phyloP scores from a whole-genome alignment of 1,140 invertebrate species.

The Globodera ellingtonae region DNA sequence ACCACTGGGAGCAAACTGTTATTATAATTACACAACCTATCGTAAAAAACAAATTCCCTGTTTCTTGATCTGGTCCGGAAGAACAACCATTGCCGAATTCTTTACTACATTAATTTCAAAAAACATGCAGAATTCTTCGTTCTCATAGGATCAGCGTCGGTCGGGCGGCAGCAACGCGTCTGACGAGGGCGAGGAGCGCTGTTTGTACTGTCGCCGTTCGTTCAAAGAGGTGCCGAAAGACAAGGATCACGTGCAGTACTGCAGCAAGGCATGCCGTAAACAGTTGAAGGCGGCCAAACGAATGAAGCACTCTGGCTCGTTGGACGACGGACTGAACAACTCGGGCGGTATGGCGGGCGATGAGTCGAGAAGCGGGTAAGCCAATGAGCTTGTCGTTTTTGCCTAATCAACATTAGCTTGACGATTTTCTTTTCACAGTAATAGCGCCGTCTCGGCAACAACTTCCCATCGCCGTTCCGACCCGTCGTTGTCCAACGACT shows the following conservation, averaged over 20 bases:
- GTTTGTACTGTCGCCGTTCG: conserved; percentile 15
- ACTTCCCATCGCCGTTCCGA: conserved; percentile 6
- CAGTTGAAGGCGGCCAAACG: conserved; percentile 8
- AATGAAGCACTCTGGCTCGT: neutral
- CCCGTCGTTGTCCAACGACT: neutral
- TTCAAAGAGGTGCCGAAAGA: conserved; percentile 23
- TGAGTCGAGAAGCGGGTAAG: neutral
- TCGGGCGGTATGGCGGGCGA: neutral
- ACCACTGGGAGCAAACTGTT: neutral
- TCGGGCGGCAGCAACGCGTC: neutral
- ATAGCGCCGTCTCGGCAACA: neutral
- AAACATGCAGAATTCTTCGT: neutral
- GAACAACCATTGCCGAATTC: neutral
- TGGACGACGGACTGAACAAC: neutral
- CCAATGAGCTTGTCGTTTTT: neutral
- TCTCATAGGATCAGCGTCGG: neutral
- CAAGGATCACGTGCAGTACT: conserved; percentile 28
- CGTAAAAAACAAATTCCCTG: neutral
- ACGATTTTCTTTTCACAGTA: neutral
- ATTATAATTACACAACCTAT: neutral
- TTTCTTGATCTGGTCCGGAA: neutral
- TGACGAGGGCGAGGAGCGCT: conserved; percentile 20
- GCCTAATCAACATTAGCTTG: neutral
- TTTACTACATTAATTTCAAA: no score
- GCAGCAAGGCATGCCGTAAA: conserved; percentile 27